Conservation (phyloP, 2,888 invertebrate genomes). For the Scaptomyza tumidula region DNA sequence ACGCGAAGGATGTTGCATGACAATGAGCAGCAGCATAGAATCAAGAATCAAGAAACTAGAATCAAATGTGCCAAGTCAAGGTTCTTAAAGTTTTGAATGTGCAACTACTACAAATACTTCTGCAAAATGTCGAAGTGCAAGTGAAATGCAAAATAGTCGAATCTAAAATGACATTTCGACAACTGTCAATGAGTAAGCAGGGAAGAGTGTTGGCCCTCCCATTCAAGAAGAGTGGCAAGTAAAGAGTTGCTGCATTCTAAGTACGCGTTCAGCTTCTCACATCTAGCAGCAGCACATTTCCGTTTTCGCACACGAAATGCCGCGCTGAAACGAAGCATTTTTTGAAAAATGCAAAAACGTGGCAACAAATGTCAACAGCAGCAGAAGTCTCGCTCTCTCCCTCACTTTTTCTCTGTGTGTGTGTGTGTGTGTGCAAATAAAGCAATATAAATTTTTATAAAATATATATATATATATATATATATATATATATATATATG, state of each 20-base stretch:
- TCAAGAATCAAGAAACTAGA: too few species aligned
- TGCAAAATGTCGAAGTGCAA: conserved; percentile 34
- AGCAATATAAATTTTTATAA: conserved; percentile 75
- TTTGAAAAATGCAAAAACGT: conserved; percentile 76
- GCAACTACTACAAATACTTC: conserved; percentile 40
- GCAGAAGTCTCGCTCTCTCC: conserved; percentile 3
- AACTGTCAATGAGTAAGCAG: conserved; percentile 67
- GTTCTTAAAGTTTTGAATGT: conserved; percentile 36
- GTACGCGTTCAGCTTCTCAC: conserved; percentile 63
- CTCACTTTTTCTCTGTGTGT: conserved; percentile 2
- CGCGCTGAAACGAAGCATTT: conserved; percentile 77
- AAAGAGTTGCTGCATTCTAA: conserved; percentile 60
- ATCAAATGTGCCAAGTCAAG: conserved; percentile 39
- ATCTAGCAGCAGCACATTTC: conserved; percentile 78
- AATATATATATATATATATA: conserved; percentile 34
- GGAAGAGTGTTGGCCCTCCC: not conserved
- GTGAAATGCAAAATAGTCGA: conserved; percentile 13
- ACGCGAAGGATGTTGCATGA: conserved; percentile 56
- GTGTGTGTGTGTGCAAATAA: conserved; percentile 55
- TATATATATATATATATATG: conserved; percentile 23
- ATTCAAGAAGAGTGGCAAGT: not conserved
- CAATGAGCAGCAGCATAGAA: conserved; percentile 55
- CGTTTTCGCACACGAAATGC: conserved; percentile 80
- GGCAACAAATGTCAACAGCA: conserved; percentile 74
- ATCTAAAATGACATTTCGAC: conserved; percentile 67